phyloP scores from a whole-genome alignment of 2,888 invertebrate genomes.

The Ceraclea dissimilis region DNA sequence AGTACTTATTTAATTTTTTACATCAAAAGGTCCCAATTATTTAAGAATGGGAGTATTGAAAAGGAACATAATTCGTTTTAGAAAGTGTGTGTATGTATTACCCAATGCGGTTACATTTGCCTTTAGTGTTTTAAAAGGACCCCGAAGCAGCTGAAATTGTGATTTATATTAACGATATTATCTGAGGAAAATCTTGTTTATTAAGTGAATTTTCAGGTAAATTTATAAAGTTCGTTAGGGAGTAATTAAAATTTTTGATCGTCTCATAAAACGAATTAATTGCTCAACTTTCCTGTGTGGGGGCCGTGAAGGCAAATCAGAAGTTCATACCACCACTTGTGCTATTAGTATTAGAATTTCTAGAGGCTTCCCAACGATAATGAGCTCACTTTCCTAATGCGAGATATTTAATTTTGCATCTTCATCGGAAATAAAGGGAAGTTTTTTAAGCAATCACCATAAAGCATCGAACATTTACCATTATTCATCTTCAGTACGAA shows the following conservation, averaged over 20 bases:
- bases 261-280: conserved; percentile 20
- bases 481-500: neutral
- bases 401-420: neutral
- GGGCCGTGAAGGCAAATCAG: conserved; percentile 13
- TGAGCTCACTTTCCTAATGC: conserved; percentile 2
- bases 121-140: conserved; percentile 1
- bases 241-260: conserved; percentile 19
- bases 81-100: too few relatives aligned
- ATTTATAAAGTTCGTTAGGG: conserved; percentile 11
- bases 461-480: neutral
- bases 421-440: conserved; percentile 1
- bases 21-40: too few relatives aligned
- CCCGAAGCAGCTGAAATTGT: conserved; percentile 3
- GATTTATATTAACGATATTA: conserved; percentile 12
- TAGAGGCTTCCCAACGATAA: conserved; percentile 8
- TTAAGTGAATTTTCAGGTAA: conserved; percentile 11
- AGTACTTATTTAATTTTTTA: too few relatives aligned
- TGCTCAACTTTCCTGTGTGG: conserved; percentile 11
- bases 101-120: too few relatives aligned
- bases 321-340: conserved; percentile 16
- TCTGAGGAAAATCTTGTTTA: conserved; percentile 10
- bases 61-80: too few relatives aligned
- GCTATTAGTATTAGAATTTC: neutral
- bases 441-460: neutral
- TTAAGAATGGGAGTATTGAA: too few relatives aligned